Evolutionary conservation across 1,140 invertebrate species (phyloP).

Genomic region (Drosophila neocordata): DNA sequence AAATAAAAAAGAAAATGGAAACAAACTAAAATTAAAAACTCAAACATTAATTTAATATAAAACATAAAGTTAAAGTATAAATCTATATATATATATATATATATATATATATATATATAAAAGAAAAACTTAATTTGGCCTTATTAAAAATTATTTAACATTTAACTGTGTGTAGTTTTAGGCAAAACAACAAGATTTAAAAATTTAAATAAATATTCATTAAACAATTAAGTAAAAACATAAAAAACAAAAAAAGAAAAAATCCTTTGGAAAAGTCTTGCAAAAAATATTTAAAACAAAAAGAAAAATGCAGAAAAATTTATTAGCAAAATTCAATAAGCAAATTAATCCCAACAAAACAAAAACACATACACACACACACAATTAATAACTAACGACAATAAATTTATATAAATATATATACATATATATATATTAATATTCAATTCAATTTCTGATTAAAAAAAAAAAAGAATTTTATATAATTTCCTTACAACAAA

Average conservation of each 20-base stretch:
- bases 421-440: constrained; percentile 1
- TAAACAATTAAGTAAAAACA: constrained; percentile 28
- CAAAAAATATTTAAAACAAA: constrained; percentile 28
- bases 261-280: constrained; percentile 72
- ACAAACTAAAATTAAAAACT: constrained; percentile 44
- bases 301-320: constrained; percentile 33
- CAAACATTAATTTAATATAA: constrained; percentile 51
- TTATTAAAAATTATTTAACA: constrained; percentile 79
- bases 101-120: constrained; percentile 25
- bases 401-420: constrained; percentile 13
- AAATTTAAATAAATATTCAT: constrained; percentile 34
- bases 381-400: constrained; percentile 61
- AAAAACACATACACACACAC: constrained; percentile 18
- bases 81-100: constrained; percentile 11
- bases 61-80: constrained; percentile 42
- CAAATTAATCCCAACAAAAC: constrained; percentile 57
- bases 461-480: constrained; percentile 10
- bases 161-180: constrained; percentile 48
- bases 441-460: constrained; percentile 24
- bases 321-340: constrained; percentile 72
- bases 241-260: constrained; percentile 24
- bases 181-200: constrained; percentile 35
- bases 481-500: constrained; percentile 24
- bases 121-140: constrained; percentile 76
- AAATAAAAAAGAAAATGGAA: not conserved